Evolutionary conservation across 2,888 invertebrate species (phyloP), one percentile per base, ranked within the genome.

Genomic region (Chalcosyrphus nemorum): DNA sequence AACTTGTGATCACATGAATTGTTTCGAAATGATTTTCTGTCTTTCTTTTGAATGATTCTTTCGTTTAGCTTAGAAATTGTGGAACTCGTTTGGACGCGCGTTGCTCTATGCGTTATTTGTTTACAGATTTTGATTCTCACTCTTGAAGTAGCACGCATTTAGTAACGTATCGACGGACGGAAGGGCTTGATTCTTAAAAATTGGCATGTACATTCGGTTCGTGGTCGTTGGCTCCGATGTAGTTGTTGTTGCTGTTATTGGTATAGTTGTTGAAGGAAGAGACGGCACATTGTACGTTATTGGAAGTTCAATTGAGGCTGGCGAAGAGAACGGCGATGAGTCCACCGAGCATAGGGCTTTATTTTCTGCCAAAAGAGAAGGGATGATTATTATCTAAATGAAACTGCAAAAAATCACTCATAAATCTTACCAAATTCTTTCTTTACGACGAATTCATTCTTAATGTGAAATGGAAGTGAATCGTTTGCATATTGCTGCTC

Each of bases 121-220:
- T 50, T 65, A 80, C 68, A 84, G 52, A 29, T 84, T 80, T 65
- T 43, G 80, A 56, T 84, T 80, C 45, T 84, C 84, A 47, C 70
- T 75, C 54, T 84, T 84, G 24, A 84, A 84, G 68, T 77, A 82
- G 45, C 84, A 84, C 24, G 80, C 78, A 52, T 78, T 84, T 65
- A 90, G 87, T 59, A 91, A 84, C 21, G 91, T 91, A 75, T 91
- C 90, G 75, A 91, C 91, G 57, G 91, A 91, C 66, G 91, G 91
- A 86, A 91, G 88, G 86, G 88, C 88, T 87, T 91, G 90, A 81
- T 88, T 90, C 3, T 74, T 86, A 45, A 74, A 76, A 24, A 57
- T 68, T 32, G 87, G 87, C 59, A 88, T 85, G 81, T 87, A 88
- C 57, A 87, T 75, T 70, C 86, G 87, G 29, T 87, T 87, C 4